Evolutionary conservation across 1,140 invertebrate species (phyloP).

Genomic region (Aphaenogaster rudis): DNA sequence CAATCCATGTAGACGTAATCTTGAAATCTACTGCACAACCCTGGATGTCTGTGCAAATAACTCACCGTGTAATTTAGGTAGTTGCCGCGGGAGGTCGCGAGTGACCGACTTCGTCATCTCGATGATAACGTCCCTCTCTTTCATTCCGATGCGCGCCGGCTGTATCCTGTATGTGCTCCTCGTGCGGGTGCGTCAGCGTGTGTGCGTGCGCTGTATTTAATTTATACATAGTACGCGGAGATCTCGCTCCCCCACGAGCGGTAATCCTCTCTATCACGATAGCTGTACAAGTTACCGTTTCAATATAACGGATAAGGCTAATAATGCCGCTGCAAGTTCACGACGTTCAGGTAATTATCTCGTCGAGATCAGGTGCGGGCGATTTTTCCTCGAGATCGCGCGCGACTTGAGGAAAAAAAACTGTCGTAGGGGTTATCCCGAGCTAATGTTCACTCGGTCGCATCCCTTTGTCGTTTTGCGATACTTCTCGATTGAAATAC

Average conservation of each 20-base stretch:
- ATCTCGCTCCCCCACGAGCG: neutral
- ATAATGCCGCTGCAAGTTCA: conserved; percentile 74
- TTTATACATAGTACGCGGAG: conserved; percentile 35
- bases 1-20: too few species aligned
- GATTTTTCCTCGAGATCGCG: neutral
- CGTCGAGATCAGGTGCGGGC: neutral
- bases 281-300: neutral
- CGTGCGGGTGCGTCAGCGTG: neutral
- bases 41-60: too few species aligned
- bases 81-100: too few species aligned
- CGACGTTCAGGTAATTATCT: conserved; percentile 72
- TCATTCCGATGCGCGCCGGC: neutral
- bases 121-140: neutral
- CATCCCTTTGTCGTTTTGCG: neutral
- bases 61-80: too few species aligned
- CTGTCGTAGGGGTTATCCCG: neutral
- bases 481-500: neutral
- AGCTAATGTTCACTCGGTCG: neutral
- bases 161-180: too few species aligned
- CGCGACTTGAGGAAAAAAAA: neutral
- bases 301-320: conserved; percentile 29
- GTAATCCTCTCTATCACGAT: conserved; percentile 18
- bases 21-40: too few species aligned
- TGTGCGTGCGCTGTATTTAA: conserved; percentile 40
- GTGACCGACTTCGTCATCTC: neutral